Conservation (phyloP, 2,888 invertebrate species). For the Xestia ashworthii region DNA sequence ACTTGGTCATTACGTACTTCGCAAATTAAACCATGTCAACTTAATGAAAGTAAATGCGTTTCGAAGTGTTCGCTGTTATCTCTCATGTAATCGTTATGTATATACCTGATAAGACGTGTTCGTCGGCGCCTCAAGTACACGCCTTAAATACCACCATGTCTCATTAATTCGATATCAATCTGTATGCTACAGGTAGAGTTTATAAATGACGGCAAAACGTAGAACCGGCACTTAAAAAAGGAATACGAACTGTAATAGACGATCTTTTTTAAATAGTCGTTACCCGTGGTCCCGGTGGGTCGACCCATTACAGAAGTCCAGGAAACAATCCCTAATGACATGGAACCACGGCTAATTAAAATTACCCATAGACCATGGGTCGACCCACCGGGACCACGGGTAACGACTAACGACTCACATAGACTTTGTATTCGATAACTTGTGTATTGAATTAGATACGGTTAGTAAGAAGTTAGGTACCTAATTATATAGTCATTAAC, state of each 20-base stretch:
- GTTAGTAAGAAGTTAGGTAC: neutral
- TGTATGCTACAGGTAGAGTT: constrained; percentile 27
- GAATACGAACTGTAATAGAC: constrained; percentile 26
- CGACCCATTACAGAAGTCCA: no score
- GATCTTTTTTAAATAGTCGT: constrained; percentile 27
- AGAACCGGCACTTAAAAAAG: constrained; percentile 39
- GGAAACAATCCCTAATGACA: no score
- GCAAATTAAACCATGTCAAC: constrained; percentile 31
- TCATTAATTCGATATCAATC: constrained; percentile 49
- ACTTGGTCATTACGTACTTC: constrained; percentile 6
- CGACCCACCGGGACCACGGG: no score
- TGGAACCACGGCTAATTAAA: no score
- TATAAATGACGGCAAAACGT: constrained; percentile 21
- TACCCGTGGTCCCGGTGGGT: no score
- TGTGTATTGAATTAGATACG: constrained; percentile 17
- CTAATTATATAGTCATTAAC: neutral
- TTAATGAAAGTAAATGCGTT: constrained; percentile 48
- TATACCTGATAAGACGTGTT: constrained; percentile 59
- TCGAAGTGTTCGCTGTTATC: constrained; percentile 52
- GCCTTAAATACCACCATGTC: constrained; percentile 50
- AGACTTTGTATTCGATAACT: constrained; percentile 29
- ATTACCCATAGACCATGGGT: no score
- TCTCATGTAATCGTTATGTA: constrained; percentile 61
- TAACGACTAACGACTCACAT: neutral
- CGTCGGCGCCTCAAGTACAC: constrained; percentile 43